phyloP scores from a whole-genome alignment of 2,113 vertebrate genomes.

The Melierax canorus region DNA sequence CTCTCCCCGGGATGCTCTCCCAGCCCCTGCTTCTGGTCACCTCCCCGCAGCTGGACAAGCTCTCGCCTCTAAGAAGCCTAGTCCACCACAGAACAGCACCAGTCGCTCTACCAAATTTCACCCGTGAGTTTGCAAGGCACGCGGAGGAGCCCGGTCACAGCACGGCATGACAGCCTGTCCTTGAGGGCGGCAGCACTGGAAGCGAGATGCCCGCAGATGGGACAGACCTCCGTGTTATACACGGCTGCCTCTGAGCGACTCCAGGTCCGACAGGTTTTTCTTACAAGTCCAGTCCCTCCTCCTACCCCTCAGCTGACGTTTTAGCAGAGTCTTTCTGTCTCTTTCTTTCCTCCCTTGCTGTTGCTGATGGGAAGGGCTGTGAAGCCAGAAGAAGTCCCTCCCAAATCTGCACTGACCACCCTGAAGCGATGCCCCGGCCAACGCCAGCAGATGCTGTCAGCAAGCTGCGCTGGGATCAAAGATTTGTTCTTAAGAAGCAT shows the following conservation, averaged over 20 bases:
- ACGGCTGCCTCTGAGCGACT: neutral
- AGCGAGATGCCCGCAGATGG: neutral
- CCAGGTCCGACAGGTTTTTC: neutral
- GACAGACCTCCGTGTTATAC: accelerated
- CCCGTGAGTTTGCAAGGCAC: neutral
- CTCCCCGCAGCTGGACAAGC: neutral
- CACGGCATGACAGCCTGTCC: neutral
- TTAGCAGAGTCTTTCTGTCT: neutral
- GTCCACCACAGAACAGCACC: neutral
- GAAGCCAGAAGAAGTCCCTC: neutral
- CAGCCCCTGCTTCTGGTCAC: neutral
- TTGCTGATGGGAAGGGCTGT: neutral
- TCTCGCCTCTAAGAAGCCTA: neutral
- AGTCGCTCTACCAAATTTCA: neutral
- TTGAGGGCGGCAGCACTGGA: neutral
- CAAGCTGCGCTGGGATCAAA: neutral
- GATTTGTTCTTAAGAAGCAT: neutral
- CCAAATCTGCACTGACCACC: neutral
- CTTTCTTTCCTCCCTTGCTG: neutral
- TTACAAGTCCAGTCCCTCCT: neutral
- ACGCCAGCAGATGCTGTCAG: neutral
- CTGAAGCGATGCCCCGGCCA: neutral
- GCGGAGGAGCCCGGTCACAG: neutral
- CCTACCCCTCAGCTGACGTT: neutral
- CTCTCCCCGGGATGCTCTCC: neutral